Evolutionary conservation across 2,888 invertebrate species (phyloP), one percentile per base, ranked within the genome.

Genomic region (Aelia acuminata): DNA sequence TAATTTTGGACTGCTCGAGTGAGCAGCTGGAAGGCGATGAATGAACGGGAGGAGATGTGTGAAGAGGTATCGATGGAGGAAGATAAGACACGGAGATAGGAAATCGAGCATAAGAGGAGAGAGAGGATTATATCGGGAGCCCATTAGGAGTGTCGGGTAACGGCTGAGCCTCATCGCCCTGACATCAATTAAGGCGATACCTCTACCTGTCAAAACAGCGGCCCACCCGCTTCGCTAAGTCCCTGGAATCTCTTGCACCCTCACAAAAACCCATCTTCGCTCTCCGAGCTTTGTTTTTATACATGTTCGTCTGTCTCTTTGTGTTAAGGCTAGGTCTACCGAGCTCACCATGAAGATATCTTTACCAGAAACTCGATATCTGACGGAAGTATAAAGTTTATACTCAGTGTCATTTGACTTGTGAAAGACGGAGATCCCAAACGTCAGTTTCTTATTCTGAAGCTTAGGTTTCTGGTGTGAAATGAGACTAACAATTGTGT

Each of bases 111-210:
- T 22, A 80, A 80, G 80, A 80, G 80, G 43, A 80, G 43, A 80
- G 80, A 80, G 39, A 80, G 80, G 80, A 80, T 80, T 80, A 80
- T 39, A 35, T 43, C 80, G 80, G 80, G 43, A 80, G 80, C 80
- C 80, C 80, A 80, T 80, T 80, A 80, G 80, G 31, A 35, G 85
- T 85, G 85, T 85, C 85, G 85, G 85, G 85, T 85, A 39, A 49
- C 85, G n/a, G 43, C 80, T 80, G 80, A 80, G 39, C 80, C 80
- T 70, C 63, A 5, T 70, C 18, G 18, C 8, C 63, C 8, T 47
- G 85, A 31, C 85, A 85, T 85, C 85, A 85, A 85, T 85, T 85
- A 85, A 85, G 85, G 50, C 85, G 49, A 85, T 85, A 85, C 57
- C 43, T 47, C 39, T n/a, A n/a, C 43, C 80, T 80, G 80, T 80